Evolutionary conservation across 2,888 invertebrate genomes (phyloP).

Genomic region (Lacanobia oleracea): DNA sequence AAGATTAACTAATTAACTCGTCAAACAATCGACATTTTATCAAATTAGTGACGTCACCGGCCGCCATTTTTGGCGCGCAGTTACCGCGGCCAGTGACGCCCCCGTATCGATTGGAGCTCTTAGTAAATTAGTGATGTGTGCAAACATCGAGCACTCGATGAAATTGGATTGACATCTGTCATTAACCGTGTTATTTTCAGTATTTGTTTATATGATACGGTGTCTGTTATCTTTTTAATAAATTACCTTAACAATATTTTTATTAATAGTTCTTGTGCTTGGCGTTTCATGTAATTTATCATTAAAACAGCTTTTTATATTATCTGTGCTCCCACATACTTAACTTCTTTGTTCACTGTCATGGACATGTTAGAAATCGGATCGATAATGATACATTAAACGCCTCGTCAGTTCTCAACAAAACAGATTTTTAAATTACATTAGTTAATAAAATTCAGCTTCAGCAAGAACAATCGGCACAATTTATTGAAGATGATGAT

Average conservation of each 20-base stretch:
- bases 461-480: constrained; percentile 38
- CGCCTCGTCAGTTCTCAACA: constrained; percentile 9
- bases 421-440: constrained; percentile 30
- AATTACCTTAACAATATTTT: background rate
- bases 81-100: constrained; percentile 62
- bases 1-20: constrained; percentile 71
- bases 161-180: constrained; percentile 78
- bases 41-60: constrained; percentile 66
- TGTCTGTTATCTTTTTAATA: constrained; percentile 31
- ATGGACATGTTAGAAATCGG: constrained; percentile 36
- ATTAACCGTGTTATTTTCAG: constrained; percentile 56
- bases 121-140: constrained; percentile 81
- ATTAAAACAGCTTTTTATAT: background rate
- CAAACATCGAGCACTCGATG: constrained; percentile 76
- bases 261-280: background rate
- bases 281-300: background rate
- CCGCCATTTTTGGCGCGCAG: constrained; percentile 63
- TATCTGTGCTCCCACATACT: background rate
- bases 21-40: constrained; percentile 70
- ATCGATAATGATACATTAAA: constrained; percentile 12
- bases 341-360: background rate
- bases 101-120: constrained; percentile 74
- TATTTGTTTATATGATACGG: constrained; percentile 45
- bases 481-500: constrained; percentile 49
- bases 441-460: constrained; percentile 23